Base-by-base conservation (phyloP, 1,140 invertebrate species). In the Camponotus floridanus region DNA sequence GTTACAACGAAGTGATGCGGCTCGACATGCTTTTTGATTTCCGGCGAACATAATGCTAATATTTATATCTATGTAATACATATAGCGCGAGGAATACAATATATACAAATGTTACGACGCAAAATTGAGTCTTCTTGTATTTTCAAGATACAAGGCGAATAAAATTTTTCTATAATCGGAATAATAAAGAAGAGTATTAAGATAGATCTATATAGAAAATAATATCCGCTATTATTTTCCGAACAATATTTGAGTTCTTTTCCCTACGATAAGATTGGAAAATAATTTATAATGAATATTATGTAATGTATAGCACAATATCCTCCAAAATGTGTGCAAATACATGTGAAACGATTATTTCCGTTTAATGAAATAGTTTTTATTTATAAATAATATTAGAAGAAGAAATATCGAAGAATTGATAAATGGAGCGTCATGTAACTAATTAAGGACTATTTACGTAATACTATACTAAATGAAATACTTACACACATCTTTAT, bases 381-480 rank as follows among this genome's bases (percentile, higher is more conserved):
- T 13, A 8, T 33, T 59, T 55, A 36, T 51, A 59, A 86, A 73
- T 74, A 59, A 86, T 67, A 81, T 61, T 39, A 67, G 48, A 15
- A n/a, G 76, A 59, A 86, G 3, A 51, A 51, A 65, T 73, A 76
- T 73, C 59, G 67, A 79, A 79, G 13, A 7, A 39, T 55, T n/a
- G 36, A 85, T 33, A 36, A 88, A 48, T 57, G 81, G 42, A 45
- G 81, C 55, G 21, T 86, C 42, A 21, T 51, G 9, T 39, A 31
- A 31, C 6, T 85, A 55, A 79, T 67, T 70, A 59, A 64, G 33
- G 45, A 79, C 55, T 88, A 76, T 31, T 59, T 74, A 79, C 42
- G 48, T 48, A 86, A 36, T 88, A 86, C 79, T 88, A 89, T 71
- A 81, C 76, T 88, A 86, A n/a, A 71, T 21, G n/a, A 51, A 76